Conservation (phyloP, 2,797 vertebrate genomes). For the Phalanger gymnotis region DNA sequence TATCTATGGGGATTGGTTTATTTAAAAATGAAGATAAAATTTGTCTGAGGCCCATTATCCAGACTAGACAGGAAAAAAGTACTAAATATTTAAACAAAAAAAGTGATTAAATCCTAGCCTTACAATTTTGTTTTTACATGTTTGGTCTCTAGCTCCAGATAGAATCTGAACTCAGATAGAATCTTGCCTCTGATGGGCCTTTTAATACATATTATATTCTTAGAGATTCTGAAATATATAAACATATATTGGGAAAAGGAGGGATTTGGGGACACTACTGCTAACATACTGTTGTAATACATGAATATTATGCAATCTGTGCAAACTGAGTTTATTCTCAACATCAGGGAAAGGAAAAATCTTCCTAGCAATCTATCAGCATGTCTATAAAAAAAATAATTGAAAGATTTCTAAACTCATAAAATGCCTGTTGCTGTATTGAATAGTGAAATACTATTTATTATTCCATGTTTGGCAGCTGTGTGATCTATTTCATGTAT, state of each 20-base stretch:
- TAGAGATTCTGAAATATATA: constrained; percentile 46
- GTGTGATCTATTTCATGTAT: constrained; percentile 54
- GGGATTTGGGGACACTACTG: constrained; percentile 65
- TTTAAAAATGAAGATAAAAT: constrained; percentile 11
- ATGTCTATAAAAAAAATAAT: constrained; percentile 47
- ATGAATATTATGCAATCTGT: constrained; percentile 44
- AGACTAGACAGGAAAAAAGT: neutral
- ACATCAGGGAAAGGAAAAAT: constrained; percentile 38
- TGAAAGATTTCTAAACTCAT: neutral
- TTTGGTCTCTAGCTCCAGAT: neutral
- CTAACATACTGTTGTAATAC: constrained; percentile 53
- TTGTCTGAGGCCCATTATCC: neutral
- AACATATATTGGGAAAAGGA: constrained; percentile 33
- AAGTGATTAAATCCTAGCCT: neutral
- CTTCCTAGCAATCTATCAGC: constrained; percentile 59
- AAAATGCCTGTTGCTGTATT: constrained; percentile 48
- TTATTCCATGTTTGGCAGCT: constrained; percentile 48
- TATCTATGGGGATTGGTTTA: neutral
- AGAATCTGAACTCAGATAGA: constrained; percentile 8
- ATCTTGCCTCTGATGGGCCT: constrained; percentile 11
- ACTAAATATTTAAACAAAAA: neutral
- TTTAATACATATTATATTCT: neutral
- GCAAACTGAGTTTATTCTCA: constrained; percentile 48
- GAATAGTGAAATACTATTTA: constrained; percentile 43
- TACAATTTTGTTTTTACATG: neutral